These are phyloP conservation scores for Phataginus tetradactyla DNA, from an alignment of 2,797 vertebrate genomes.

Conservation along the genomic window DNA sequence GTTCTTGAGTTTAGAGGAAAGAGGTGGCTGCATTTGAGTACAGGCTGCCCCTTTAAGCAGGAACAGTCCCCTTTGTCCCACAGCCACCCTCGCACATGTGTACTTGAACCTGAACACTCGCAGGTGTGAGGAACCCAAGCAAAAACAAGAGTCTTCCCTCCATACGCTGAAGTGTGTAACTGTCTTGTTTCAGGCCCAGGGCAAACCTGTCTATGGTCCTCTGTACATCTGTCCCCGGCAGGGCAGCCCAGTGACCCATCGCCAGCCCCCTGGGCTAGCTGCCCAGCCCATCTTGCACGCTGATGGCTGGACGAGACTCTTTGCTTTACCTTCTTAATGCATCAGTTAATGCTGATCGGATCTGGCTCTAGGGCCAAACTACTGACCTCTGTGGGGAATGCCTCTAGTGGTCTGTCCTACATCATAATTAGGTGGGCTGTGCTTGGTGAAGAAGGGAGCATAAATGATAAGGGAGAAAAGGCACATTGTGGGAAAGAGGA, in stretches of 20 bases:
- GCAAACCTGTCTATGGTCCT: background rate
- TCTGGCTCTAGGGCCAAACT: no score
- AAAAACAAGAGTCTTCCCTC: conserved; percentile 57
- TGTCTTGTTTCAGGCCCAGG: background rate
- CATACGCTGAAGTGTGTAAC: background rate
- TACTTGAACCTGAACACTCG: conserved; percentile 46
- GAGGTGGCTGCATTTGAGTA: background rate
- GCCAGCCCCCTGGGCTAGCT: background rate
- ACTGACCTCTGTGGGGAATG: background rate
- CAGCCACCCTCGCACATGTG: conserved; percentile 27
- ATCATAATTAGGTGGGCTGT: no score
- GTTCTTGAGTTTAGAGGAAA: background rate
- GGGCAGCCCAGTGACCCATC: background rate
- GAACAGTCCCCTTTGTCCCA: background rate
- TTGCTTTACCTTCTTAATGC: background rate
- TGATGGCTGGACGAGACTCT: background rate
- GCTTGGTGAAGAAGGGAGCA: background rate
- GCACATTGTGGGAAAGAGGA: conserved; percentile 41
- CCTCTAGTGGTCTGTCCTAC: background rate
- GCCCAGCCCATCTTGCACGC: background rate
- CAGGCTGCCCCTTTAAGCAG: conserved; percentile 68
- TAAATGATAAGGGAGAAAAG: background rate
- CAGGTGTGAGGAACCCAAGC: conserved; percentile 61
- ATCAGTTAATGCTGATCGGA: background rate
- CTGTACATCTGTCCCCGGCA: background rate